These are phyloP conservation scores for Drosophila pruinosa DNA, from an alignment of 1,140 invertebrate genomes.

Conservation along the genomic window DNA sequence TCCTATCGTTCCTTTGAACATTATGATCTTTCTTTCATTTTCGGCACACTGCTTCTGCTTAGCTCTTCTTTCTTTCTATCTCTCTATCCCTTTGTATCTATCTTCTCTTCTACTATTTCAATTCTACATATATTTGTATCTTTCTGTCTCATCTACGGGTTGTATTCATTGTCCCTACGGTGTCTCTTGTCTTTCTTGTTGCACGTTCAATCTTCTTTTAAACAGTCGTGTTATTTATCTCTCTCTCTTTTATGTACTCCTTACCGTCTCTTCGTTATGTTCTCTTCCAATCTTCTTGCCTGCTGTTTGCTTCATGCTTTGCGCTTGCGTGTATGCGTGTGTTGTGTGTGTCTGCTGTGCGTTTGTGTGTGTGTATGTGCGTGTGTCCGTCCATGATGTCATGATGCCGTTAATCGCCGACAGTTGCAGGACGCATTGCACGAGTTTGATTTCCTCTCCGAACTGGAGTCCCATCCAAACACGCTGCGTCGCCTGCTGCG, in stretches of 20 bases:
- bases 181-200: background rate
- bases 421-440: conserved; percentile 92
- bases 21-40: background rate
- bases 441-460: conserved; percentile 94
- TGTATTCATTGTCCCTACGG: background rate
- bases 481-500: conserved; percentile 64
- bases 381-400: conserved; percentile 37
- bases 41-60: conserved; percentile 3
- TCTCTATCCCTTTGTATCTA: background rate
- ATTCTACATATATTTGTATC: background rate
- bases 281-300: conserved; percentile 4
- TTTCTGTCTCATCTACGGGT: background rate
- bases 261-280: conserved; percentile 3
- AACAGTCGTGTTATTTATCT: background rate
- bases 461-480: conserved; percentile 74
- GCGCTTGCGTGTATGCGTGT: background rate
- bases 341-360: conserved; percentile 3
- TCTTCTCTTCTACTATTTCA: background rate
- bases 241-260: conserved; percentile 13
- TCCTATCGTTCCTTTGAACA: no score
- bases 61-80: background rate
- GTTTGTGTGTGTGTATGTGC: conserved; percentile 10
- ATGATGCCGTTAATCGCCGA: conserved; percentile 81
- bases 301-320: conserved; percentile 32
- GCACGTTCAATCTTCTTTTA: background rate